phyloP scores from a whole-genome alignment of 2,888 invertebrate genomes.

The Muschampia plurimacula region DNA sequence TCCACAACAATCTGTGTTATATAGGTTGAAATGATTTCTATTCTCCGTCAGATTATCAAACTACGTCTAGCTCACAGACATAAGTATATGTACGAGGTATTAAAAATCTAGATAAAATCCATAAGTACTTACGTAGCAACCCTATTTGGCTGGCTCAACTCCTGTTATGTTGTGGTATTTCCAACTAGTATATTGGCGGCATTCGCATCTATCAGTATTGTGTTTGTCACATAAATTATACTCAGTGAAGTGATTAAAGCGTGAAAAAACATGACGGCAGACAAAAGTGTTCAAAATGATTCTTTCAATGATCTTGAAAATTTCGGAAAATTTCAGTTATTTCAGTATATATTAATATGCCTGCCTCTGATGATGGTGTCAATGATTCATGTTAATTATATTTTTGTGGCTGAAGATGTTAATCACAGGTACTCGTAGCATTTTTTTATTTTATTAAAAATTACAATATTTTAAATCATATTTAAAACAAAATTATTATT shows the following conservation, averaged over 20 bases:
- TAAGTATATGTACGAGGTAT: not conserved
- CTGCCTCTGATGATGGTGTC: slow-evolving; percentile 64
- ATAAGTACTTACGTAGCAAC: not conserved
- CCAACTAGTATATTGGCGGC: slow-evolving; percentile 47
- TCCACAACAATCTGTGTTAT: slow-evolving; percentile 1
- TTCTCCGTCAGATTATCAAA: slow-evolving; percentile 22
- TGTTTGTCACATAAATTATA: slow-evolving; percentile 16
- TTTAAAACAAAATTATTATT: no score
- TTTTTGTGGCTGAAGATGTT: slow-evolving; percentile 70
- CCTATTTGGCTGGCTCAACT: slow-evolving; percentile 5
- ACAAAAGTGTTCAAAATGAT: slow-evolving; percentile 44
- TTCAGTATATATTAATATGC: slow-evolving; percentile 67
- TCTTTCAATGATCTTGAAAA: slow-evolving; percentile 46
- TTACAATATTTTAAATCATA: no score
- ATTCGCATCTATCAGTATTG: slow-evolving; percentile 33
- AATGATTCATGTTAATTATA: slow-evolving; percentile 73
- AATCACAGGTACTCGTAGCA: slow-evolving; percentile 61
- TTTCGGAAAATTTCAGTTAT: slow-evolving; percentile 65
- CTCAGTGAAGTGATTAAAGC: slow-evolving; percentile 3
- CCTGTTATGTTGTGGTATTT: slow-evolving; percentile 25
- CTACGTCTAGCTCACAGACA: slow-evolving; percentile 22
- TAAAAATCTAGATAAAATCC: not conserved
- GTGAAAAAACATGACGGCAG: slow-evolving; percentile 18
- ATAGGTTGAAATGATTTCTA: slow-evolving; percentile 14
- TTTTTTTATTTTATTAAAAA: not conserved